A percentile compares a stretch with the other conserved stretches of the same genome.
phyloP scores from a whole-genome alignment of 2,797 vertebrate genomes.

The Antrozous pallidus region DNA sequence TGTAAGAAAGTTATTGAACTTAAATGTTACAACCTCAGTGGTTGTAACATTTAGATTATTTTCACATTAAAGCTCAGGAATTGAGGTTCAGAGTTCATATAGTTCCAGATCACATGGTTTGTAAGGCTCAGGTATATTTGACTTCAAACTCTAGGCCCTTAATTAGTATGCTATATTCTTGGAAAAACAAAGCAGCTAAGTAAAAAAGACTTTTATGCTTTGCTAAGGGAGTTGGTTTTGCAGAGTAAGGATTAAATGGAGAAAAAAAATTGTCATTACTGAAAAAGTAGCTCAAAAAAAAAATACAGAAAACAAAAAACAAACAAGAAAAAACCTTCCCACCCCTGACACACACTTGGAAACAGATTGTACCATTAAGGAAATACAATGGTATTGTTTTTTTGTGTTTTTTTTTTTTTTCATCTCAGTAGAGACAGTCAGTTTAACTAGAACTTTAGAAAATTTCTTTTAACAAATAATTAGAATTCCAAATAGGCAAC shows the following conservation, averaged over 20 bases:
- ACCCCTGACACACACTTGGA: background rate
- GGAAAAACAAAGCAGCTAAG: background rate
- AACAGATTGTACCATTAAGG: background rate
- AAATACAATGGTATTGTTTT: background rate
- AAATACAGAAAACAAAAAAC: too few relatives aligned
- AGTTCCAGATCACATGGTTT: background rate
- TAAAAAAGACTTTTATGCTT: background rate
- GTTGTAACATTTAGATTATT: background rate
- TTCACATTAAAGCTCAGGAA: background rate
- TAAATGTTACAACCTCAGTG: background rate
- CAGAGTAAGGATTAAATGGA: background rate
- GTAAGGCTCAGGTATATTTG: background rate
- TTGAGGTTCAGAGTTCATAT: background rate
- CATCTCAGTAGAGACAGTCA: background rate
- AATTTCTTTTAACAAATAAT: background rate
- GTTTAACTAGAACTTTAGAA: background rate
- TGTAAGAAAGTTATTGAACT: background rate
- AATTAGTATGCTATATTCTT: background rate
- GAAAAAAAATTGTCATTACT: background rate
- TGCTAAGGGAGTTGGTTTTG: background rate
- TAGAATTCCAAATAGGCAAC: background rate
- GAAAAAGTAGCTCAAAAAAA: background rate
- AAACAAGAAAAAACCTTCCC: too few relatives aligned
- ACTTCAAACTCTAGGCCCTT: background rate
- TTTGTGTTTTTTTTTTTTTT: too few relatives aligned